phyloP scores from a whole-genome alignment of 2,113 vertebrate species.

The Miniopterus natalensis region DNA sequence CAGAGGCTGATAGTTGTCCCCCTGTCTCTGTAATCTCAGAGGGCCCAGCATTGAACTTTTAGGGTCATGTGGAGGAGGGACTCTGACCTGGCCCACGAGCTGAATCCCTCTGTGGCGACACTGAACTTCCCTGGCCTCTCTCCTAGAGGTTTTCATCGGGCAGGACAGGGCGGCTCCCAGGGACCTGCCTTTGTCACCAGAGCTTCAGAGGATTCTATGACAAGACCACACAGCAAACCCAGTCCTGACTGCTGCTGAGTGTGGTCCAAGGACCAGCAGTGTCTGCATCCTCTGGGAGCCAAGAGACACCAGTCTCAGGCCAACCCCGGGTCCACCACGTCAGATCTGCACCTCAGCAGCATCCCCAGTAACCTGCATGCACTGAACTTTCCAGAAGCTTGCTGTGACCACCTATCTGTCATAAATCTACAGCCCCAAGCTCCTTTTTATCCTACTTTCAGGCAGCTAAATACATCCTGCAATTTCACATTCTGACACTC shows the following conservation, averaged over 20 bases:
- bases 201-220: not conserved
- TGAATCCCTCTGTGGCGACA: not conserved
- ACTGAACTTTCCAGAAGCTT: not conserved
- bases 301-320: not conserved
- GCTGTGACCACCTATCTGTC: not conserved
- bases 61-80: not conserved
- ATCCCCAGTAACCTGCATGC: not conserved
- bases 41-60: not conserved
- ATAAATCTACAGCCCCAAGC: not conserved
- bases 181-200: not conserved
- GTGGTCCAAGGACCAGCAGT: rapidly evolving
- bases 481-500: not conserved
- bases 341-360: not conserved
- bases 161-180: not conserved
- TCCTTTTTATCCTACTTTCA: not conserved
- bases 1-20: no score
- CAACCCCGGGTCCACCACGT: not conserved
- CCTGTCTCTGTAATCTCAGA: not conserved
- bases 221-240: not conserved
- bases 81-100: not conserved
- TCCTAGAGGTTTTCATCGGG: not conserved
- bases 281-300: not conserved
- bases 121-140: not conserved
- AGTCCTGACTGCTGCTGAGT: not conserved
- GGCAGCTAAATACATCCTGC: not conserved